Evolutionary conservation across 2,888 invertebrate genomes (phyloP).

Genomic region (Lissonota sp.): DNA sequence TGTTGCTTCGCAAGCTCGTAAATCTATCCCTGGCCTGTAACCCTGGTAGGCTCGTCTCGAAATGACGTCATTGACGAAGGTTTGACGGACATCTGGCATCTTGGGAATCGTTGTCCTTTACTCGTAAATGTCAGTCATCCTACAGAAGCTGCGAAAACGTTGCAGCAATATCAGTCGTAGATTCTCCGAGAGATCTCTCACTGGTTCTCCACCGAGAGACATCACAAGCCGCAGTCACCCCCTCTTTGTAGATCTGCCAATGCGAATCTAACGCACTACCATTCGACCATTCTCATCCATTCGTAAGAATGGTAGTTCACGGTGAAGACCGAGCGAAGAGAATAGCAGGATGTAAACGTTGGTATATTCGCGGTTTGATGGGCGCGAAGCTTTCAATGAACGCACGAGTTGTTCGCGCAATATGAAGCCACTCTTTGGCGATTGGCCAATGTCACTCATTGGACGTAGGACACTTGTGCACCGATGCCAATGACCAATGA

Average conservation of each 20-base stretch:
- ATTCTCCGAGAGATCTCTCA: too few species aligned
- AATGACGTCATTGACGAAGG: constrained; percentile 83
- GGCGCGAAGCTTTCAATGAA: not conserved
- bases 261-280: constrained; percentile 6
- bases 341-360: constrained; percentile 58
- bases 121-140: constrained; percentile 19
- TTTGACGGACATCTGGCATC: constrained; percentile 80
- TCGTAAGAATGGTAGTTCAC: constrained; percentile 45
- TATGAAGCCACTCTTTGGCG: constrained; percentile 1
- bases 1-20: constrained; percentile 80
- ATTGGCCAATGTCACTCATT: constrained; percentile 14
- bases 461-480: not conserved
- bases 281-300: not conserved
- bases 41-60: constrained; percentile 83
- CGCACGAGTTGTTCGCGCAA: not conserved
- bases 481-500: constrained; percentile 17
- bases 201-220: too few species aligned
- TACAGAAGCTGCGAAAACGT: not conserved
- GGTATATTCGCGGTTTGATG: constrained; percentile 46
- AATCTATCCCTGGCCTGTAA: constrained; percentile 82
- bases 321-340: constrained; percentile 59
- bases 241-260: not conserved
- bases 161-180: too few species aligned
- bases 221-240: not conserved
- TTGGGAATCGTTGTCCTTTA: constrained; percentile 40